Base-by-base conservation (phyloP, 1,140 invertebrate genomes). In the Drosophila asahinai region DNA sequence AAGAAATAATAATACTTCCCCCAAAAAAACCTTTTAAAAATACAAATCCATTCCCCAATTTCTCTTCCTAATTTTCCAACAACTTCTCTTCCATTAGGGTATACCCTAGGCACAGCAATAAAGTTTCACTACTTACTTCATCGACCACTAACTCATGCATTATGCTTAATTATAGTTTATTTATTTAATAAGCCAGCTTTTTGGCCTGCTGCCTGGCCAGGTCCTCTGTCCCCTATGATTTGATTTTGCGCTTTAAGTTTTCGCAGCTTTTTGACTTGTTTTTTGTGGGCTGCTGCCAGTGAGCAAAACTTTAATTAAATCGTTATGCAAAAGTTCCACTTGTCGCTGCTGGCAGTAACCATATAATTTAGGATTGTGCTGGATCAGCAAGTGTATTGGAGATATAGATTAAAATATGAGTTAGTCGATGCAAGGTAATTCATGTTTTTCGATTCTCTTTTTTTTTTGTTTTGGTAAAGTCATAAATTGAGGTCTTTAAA, bases 281-380 rank as follows among this genome's bases (percentile, higher is more conserved):
- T 64, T 59, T 63, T 72, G 33, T 62, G 36, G 19, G 22, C n/a
- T n/a, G 22, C n/a, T n/a, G 45, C 55, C 17, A 57, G 57, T 74
- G 43, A 62, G 33, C 63, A 54, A 65, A 79, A 79, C 84, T 89
- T 84, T 84, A 89, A 87, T 87, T 87, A 87, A 89, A 87, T 76
- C 73, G 84, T 87, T 87, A 89, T 87, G 84, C 80, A 89, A 89
- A 87, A 77, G 67, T 84, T 81, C 77, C 84, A 87, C 81, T 84
- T 84, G 84, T 84, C 47, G 80, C 79, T 81, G 78, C 71, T 70
- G 71, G 47, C 58, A 27, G 27, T 43, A 43, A 38, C 70, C 63
- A 83, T 87, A 73, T 87, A 89, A 87, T 90, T 87, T 84, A 49
- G 64, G 76, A 78, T 65, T 84, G 70, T 75, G 68, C 77, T 89